Conservation (phyloP, 2,797 vertebrate genomes). For the Artibeus jamaicensis region DNA sequence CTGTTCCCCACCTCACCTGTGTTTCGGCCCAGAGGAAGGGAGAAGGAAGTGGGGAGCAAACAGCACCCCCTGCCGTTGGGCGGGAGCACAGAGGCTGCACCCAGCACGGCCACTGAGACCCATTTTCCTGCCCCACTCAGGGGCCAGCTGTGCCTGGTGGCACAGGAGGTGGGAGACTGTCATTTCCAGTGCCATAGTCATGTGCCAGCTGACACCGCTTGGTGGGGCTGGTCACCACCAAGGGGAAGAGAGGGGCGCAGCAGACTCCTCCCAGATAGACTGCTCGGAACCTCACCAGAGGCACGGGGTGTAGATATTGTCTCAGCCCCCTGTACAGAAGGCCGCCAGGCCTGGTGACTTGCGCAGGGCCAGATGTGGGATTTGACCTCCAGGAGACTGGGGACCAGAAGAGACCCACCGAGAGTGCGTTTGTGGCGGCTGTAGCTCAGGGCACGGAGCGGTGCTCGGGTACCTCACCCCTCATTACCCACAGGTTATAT, state of each 20-base stretch:
- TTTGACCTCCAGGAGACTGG: background rate
- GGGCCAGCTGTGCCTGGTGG: fast-evolving
- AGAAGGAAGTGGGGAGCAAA: background rate
- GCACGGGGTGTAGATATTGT: background rate
- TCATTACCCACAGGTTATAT: fast-evolving
- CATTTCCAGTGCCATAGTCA: background rate
- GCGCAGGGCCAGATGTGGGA: background rate
- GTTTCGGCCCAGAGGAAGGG: background rate
- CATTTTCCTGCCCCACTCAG: background rate
- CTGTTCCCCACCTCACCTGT: fast-evolving
- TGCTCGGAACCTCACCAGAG: background rate
- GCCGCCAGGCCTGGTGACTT: background rate
- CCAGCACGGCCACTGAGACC: background rate
- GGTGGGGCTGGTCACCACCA: fast-evolving
- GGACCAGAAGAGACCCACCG: fast-evolving
- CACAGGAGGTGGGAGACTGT: background rate
- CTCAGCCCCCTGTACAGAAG: background rate
- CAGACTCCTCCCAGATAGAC: background rate
- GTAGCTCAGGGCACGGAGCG: background rate
- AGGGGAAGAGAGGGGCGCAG: background rate
- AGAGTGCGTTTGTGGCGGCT: fast-evolving
- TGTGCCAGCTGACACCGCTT: background rate
- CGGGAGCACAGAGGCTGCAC: background rate
- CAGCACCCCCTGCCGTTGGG: background rate
- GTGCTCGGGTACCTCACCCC: background rate